Evolutionary conservation across 2,113 vertebrate genomes (phyloP), one percentile per base, ranked within the genome.

Genomic region (Oxyura jamaicensis): DNA sequence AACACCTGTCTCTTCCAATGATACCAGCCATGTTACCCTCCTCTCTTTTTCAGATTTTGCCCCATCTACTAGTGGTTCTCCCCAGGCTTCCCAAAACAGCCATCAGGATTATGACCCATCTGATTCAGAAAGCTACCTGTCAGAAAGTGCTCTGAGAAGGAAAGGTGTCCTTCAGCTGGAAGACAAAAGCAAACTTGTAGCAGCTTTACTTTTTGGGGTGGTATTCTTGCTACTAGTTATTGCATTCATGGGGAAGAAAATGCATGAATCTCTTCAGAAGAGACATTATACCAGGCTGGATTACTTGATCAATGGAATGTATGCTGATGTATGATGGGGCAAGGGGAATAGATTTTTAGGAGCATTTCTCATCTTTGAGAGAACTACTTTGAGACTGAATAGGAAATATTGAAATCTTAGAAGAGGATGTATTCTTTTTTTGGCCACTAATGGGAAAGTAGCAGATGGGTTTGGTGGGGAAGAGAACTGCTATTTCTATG

Each of bases 241-340:
- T 12, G 73, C 56, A 25, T 69, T 98, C 52, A 67, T 95, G 6
- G 97, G 97, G 18, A 97, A 95, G 69, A 98, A 94, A 66, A 62
- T 98, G 15, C 59, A 79, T 0, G 97, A 98, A 52, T 97, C 97
- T 19, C 94, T 97, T 59, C 97, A 58, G 67, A 95, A 96, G 67
- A 97, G 94, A 58, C 98, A 56, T 29, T 98, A 98, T 50, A 98
- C 97, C 4, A 97, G 97, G 41, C 90, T 98, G 28, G 98, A 98
- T 93, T 98, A 98, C 77, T 91, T 98, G 86, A 98, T 98, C 93
- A 98, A 98, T 86, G 98, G 98, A 50, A 98, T 98, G 83, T 98
- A 98, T 39, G 84, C 97, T 62, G 98, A 98, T 35, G 96, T 97
- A 31, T 98, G 96, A 98, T 13, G 46, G 25, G 21, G 19, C 86